phyloP scores from a whole-genome alignment of 2,113 vertebrate genomes.

The Polyodon spathula region DNA sequence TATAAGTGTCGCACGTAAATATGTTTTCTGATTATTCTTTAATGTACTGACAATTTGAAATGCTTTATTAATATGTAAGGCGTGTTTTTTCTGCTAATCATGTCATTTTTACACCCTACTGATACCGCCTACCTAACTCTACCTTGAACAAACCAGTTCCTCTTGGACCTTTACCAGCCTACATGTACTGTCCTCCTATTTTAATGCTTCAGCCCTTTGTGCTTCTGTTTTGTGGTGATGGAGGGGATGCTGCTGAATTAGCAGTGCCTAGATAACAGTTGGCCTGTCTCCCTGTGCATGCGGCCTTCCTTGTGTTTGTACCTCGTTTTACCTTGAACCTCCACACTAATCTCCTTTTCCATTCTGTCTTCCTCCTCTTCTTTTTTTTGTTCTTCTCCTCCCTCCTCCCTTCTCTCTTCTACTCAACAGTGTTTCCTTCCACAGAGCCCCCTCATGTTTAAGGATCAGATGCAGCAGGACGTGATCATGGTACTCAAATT shows the following conservation, averaged over 20 bases:
- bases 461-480: conserved; percentile 98
- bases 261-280: background rate
- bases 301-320: conserved; percentile 45
- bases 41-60: too few species aligned
- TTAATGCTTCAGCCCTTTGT: conserved; percentile 32
- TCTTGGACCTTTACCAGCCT: conserved; percentile 14
- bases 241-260: background rate
- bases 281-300: conserved; percentile 15
- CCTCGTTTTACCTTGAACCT: conserved; percentile 53
- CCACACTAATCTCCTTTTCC: conserved; percentile 68
- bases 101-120: background rate
- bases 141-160: conserved; percentile 3
- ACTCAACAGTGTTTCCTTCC: conserved; percentile 96
- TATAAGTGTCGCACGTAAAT: too few species aligned
- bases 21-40: too few species aligned
- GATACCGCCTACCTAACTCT: conserved; percentile 1
- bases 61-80: too few species aligned
- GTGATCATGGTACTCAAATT: conserved; percentile 99
- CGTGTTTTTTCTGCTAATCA: too few species aligned
- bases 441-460: conserved; percentile 98
- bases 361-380: conserved; percentile 51
- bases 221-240: conserved; percentile 19
- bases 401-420: conserved; percentile 45
- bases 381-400: conserved; percentile 11
- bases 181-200: conserved; percentile 8